These are phyloP conservation scores for Cydia fagiglandana DNA, from an alignment of 1,140 invertebrate genomes.

Conservation along the genomic window DNA sequence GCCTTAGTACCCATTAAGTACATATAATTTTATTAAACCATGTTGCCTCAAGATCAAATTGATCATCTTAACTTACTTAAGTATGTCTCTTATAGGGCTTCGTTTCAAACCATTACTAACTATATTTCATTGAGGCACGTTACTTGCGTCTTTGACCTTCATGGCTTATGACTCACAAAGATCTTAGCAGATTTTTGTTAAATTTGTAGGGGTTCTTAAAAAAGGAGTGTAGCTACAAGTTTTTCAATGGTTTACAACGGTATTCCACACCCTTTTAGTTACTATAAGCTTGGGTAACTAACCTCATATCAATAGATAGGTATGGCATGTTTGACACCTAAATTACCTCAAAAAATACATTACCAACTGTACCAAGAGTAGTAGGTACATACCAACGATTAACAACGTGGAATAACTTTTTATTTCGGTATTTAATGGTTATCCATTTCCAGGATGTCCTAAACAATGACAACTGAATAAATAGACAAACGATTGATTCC, in stretches of 20 bases:
- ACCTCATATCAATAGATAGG: no score
- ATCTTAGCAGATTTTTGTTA: neutral
- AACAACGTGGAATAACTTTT: neutral
- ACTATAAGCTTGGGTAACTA: no score
- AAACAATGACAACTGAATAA: constrained; percentile 32
- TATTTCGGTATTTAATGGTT: neutral
- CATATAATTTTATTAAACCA: neutral
- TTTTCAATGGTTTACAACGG: no score
- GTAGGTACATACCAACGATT: neutral
- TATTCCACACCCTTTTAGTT: no score
- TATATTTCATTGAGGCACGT: neutral
- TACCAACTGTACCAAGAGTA: neutral
- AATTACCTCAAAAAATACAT: neutral
- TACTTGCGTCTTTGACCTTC: constrained; percentile 6
- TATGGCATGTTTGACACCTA: no score
- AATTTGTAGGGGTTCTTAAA: no score
- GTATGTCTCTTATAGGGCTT: neutral
- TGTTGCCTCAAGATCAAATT: neutral
- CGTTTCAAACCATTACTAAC: neutral
- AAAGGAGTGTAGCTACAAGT: no score
- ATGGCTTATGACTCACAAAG: neutral
- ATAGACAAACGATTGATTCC: constrained; percentile 43
- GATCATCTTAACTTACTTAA: neutral
- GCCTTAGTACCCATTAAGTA: neutral
- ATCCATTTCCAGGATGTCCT: neutral